Base-by-base conservation (phyloP, 2,888 invertebrate species). In the Odiellus spinosus region DNA sequence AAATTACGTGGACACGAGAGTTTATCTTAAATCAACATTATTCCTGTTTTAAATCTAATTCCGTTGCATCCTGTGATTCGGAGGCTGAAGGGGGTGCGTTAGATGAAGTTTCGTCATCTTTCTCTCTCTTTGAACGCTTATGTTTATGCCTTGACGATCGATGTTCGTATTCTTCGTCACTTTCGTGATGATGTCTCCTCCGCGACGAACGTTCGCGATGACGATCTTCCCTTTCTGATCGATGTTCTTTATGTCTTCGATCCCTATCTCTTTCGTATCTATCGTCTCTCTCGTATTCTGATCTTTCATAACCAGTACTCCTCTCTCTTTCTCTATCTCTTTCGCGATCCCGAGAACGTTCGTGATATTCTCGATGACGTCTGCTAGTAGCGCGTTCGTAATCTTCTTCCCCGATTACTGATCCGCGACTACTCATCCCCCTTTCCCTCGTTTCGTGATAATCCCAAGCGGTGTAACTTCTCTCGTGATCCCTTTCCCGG, bases 91-190 rank as follows among this genome's bases (percentile, higher is more conserved):
- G 5, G 26, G 26, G 26, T 26, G 26, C 26, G 26, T 26, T 12
- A 11, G 42, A 14, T 40, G 40, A 39, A 2, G 46, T 18, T 40
- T 43, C 41, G 17, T 52, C 55, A n/a, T 52, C 55, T 47, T 55
- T 55, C 8, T 55, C 55, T 19, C 55, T 38, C 43, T 51, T 53
- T 8, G 53, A 50, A 38, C 53, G 44, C 34, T 53, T 55, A 34
- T 54, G 54, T 40, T 54, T 54, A 41, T 54, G 54, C 6, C 54
- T 44, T 1, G 50, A 50, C 2, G 54, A 54, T 3, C 45, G 46
- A 33, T 49, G 45, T 6, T 52, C 49, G 1, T 52, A 49, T 2
- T 52, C 52, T 3, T 52, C 51, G 12, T 49, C 47, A 26, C 26
- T 26, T 26, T 26, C 26, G 20, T 49, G 47, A 40, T 49, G 52